Evolutionary conservation across 2,797 vertebrate genomes (phyloP).

Genomic region (Australoheros facetus): DNA sequence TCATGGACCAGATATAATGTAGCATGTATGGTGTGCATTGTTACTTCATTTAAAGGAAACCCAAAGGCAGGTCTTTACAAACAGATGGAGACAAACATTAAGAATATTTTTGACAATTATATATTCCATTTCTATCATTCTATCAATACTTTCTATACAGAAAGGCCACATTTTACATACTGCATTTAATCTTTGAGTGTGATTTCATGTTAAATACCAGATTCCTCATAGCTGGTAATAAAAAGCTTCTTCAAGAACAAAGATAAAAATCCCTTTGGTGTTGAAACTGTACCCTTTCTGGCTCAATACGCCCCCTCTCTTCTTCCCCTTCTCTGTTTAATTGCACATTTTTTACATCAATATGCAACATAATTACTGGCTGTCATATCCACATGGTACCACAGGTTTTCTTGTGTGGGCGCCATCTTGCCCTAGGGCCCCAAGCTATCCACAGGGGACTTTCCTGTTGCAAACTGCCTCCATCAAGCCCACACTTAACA

Average conservation of each 20-base stretch:
- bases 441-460: conserved; percentile 42
- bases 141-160: background rate
- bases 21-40: background rate
- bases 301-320: conserved; percentile 42
- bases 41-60: background rate
- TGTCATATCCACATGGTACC: conserved; percentile 53
- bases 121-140: background rate
- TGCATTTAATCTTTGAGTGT: background rate
- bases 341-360: conserved; percentile 43
- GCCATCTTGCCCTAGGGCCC: conserved; percentile 50
- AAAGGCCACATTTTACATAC: background rate
- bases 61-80: background rate
- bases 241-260: conserved; percentile 60
- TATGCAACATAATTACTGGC: conserved; percentile 56
- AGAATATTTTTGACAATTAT: no score
- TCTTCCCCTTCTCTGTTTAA: conserved; percentile 62
- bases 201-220: conserved; percentile 5
- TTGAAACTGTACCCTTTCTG: conserved; percentile 54
- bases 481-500: conserved; percentile 34
- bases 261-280: conserved; percentile 55
- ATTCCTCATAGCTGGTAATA: conserved; percentile 64
- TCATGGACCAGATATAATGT: background rate
- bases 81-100: background rate
- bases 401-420: conserved; percentile 50
- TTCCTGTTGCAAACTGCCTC: conserved; percentile 45